A percentile compares a stretch with the other conserved stretches of the same genome.
Evolutionary conservation across 2,113 vertebrate species (phyloP).

Genomic region (Leuciscus idus): DNA sequence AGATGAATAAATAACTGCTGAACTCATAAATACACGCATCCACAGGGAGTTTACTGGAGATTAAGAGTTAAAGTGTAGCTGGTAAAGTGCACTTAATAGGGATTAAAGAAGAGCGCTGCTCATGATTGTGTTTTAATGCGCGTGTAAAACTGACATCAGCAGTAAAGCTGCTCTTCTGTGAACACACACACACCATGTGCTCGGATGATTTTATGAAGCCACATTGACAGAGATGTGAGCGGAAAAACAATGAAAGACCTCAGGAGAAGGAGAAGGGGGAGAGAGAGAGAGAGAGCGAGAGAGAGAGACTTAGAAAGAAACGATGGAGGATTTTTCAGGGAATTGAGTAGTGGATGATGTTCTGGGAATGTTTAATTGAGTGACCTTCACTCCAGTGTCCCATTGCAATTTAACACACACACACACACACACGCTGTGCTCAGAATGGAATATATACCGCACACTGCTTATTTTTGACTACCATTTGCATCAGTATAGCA

Average conservation of each 20-base stretch:
- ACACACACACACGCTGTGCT: background rate
- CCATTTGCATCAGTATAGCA: background rate
- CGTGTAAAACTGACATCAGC: constrained; percentile 22
- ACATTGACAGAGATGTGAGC: constrained; percentile 2
- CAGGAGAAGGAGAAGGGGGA: background rate
- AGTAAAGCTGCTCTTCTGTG: background rate
- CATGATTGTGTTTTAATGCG: constrained; percentile 24
- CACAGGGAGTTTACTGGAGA: background rate
- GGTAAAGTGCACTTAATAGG: constrained; percentile 30
- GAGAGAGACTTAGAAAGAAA: background rate
- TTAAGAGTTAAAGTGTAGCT: background rate
- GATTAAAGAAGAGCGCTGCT: constrained; percentile 34
- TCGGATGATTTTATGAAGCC: background rate
- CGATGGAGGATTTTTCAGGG: background rate
- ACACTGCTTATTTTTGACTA: background rate
- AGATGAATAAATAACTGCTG: constrained; percentile 10
- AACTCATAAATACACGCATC: constrained; percentile 16
- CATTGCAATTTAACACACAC: constrained; percentile 34
- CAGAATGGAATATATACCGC: background rate
- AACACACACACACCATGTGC: constrained; percentile 4
- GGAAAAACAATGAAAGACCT: constrained; percentile 16
- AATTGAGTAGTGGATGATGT: background rate
- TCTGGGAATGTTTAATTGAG: constrained; percentile 8
- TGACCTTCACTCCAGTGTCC: constrained; percentile 35
- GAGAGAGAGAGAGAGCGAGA: background rate